Conservation (phyloP, 2,888 invertebrate genomes). For the Strigamia maritima region DNA sequence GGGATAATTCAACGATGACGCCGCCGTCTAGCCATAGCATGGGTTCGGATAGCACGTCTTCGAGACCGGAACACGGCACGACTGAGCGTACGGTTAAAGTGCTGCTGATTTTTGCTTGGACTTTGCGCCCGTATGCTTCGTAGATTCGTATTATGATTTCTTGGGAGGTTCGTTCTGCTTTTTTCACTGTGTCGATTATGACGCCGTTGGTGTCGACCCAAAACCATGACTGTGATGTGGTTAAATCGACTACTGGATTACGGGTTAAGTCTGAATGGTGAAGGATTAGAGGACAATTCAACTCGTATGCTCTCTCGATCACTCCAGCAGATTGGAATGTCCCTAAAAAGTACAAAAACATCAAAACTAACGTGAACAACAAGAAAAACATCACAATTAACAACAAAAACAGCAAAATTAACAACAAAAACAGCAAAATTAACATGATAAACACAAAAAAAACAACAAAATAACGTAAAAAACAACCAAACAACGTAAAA, state of each 20-base stretch:
- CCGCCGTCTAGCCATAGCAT: slow-evolving; percentile 8
- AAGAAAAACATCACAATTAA: too few relatives aligned
- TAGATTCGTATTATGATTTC: slow-evolving; percentile 51
- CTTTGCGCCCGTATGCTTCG: slow-evolving; percentile 52
- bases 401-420: too few relatives aligned
- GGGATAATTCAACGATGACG: slow-evolving; percentile 24
- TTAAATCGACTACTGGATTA: background rate
- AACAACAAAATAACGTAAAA: too few relatives aligned
- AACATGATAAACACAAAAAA: too few relatives aligned
- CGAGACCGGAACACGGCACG: slow-evolving; percentile 45
- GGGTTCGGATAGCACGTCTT: slow-evolving; percentile 38
- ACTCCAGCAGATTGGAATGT: slow-evolving; percentile 53
- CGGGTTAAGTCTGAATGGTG: background rate
- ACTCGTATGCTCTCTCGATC: slow-evolving; percentile 52
- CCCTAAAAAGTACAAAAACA: slow-evolving; percentile 49
- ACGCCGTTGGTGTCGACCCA: slow-evolving; percentile 49
- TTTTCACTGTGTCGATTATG: slow-evolving; percentile 52
- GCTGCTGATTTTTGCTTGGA: slow-evolving; percentile 43
- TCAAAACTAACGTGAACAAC: too few relatives aligned
- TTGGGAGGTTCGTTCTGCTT: slow-evolving; percentile 48
- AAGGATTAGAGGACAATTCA: slow-evolving; percentile 50
- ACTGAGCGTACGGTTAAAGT: slow-evolving; percentile 43
- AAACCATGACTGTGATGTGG: slow-evolving; percentile 44
- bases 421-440: too few relatives aligned
- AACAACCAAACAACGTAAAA: too few relatives aligned